Evolutionary conservation across 1,140 invertebrate species (phyloP).

Genomic region (Habropoda laboriosa): DNA sequence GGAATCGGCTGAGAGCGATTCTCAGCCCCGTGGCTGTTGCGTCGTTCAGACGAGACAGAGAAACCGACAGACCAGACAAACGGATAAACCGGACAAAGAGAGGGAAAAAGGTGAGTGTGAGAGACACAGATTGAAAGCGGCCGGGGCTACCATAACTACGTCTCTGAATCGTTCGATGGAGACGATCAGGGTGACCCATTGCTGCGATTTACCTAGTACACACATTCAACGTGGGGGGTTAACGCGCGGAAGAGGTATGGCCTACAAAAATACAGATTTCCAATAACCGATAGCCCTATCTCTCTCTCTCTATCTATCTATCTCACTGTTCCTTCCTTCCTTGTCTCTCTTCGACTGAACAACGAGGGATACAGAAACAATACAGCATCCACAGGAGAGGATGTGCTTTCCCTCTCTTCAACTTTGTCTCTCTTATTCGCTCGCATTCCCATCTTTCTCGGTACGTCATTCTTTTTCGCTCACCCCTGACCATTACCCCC

Average conservation of each 20-base stretch:
- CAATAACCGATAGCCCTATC: slow-evolving; percentile 77
- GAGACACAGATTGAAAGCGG: slow-evolving; percentile 54
- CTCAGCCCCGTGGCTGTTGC: slow-evolving; percentile 18
- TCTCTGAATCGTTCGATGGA: slow-evolving; percentile 63
- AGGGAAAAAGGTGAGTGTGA: background rate
- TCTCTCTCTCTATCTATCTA: slow-evolving; percentile 20
- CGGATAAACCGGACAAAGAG: background rate
- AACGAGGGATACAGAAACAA: slow-evolving; percentile 71
- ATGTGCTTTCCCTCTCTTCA: slow-evolving; percentile 26
- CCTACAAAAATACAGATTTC: slow-evolving; percentile 80
- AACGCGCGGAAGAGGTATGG: slow-evolving; percentile 66
- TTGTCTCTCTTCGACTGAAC: slow-evolving; percentile 11
- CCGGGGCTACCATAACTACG: slow-evolving; percentile 39
- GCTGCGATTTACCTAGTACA: slow-evolving; percentile 62
- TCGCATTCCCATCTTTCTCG: slow-evolving; percentile 23
- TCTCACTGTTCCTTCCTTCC: slow-evolving; percentile 3
- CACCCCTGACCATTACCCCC: slow-evolving; percentile 48
- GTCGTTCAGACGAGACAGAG: slow-evolving; percentile 8
- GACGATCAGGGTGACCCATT: slow-evolving; percentile 71
- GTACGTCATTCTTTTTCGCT: slow-evolving; percentile 48
- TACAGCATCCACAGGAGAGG: slow-evolving; percentile 56
- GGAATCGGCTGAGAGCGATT: slow-evolving; percentile 57
- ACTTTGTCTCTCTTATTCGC: slow-evolving; percentile 25
- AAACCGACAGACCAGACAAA: background rate
- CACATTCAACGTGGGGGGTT: slow-evolving; percentile 42